A percentile compares a stretch with the other conserved stretches of the same genome.
These are phyloP conservation scores for Cryptoleucopteryx plumbea DNA, from an alignment of 2,113 vertebrate species.

Conservation along the genomic window DNA sequence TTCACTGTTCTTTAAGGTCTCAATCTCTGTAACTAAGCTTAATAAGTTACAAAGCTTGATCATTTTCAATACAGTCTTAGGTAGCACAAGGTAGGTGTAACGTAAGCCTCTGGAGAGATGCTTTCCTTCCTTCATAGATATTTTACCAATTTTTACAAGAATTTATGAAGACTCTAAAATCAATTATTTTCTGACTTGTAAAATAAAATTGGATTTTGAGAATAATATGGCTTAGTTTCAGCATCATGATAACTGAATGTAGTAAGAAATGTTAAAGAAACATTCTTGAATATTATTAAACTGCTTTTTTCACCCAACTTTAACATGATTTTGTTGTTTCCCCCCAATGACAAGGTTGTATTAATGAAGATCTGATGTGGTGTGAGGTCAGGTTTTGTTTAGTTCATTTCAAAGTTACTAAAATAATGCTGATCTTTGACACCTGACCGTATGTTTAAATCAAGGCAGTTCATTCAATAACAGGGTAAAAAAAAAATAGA, in stretches of 20 bases:
- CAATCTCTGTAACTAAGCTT: neutral
- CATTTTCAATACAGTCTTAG: neutral
- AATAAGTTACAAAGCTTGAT: neutral
- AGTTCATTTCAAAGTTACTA: neutral
- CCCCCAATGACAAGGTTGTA: neutral
- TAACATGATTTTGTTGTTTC: neutral
- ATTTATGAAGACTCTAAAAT: neutral
- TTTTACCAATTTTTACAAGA: neutral
- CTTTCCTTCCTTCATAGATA: neutral
- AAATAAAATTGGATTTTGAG: neutral
- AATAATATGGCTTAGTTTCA: neutral
- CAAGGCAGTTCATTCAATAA: neutral
- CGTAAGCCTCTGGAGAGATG: neutral
- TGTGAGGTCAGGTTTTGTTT: neutral
- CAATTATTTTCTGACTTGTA: neutral
- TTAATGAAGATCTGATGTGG: neutral
- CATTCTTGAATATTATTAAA: neutral
- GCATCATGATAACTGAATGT: neutral
- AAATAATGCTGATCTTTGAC: neutral
- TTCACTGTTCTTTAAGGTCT: neutral
- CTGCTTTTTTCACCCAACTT: neutral
- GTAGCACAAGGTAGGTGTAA: neutral
- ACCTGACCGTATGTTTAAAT: neutral
- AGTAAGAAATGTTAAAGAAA: neutral
- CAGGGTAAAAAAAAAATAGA: neutral